Evolutionary conservation across 2,888 invertebrate genomes (phyloP), one percentile per base, ranked within the genome.

Genomic region (Polyommatus icarus): DNA sequence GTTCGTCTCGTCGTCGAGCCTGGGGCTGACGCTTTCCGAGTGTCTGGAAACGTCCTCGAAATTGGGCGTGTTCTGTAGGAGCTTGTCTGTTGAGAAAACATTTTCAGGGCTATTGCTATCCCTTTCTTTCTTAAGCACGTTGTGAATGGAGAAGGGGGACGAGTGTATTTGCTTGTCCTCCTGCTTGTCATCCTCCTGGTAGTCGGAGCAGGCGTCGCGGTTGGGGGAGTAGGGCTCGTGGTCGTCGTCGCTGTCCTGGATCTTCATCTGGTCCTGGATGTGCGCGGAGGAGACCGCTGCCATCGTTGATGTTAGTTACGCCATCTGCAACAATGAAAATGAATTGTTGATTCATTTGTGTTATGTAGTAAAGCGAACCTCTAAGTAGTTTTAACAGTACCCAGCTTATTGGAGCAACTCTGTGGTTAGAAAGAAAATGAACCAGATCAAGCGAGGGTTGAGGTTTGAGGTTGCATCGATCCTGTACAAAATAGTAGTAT

Each of bases 131-230:
- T 94, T 94, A 20, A 94, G 80, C 1, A 94, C 94, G 78, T 94
- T 94, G 82, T 94, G 94, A 79, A 94, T 94, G 83, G 92, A 91
- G 83, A 94, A 94, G 80, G 94, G 90, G 78, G 93, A 92, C 24
- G 90, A 84, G 76, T 91, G 89, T 80, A 90, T 82, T 1, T 85
- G 85, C 83, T 88, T 85, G 0, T 92, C 90, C 81, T 90, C 90
- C 4, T 83, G 79, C 79, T 93, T 92, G 12, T 92, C 92, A 2
- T 91, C 91, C 6, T 92, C 92, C 15, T 89, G 89, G 81, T 89
- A 92, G 73, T 92, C 93, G 0, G 93, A 92, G 73, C 89, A 90
- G 77, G 91, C 90, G 81, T 93, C 93, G 79, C 91, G 85, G 82
- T 87, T 90, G 0, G 93, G 92, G 10, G 93, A 94, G 78, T 92